Percentiles rank a stretch among this genome's conserved stretches.
Evolutionary conservation across 2,888 invertebrate species (phyloP).

Genomic region (Hirtodrosophila cameraria): DNA sequence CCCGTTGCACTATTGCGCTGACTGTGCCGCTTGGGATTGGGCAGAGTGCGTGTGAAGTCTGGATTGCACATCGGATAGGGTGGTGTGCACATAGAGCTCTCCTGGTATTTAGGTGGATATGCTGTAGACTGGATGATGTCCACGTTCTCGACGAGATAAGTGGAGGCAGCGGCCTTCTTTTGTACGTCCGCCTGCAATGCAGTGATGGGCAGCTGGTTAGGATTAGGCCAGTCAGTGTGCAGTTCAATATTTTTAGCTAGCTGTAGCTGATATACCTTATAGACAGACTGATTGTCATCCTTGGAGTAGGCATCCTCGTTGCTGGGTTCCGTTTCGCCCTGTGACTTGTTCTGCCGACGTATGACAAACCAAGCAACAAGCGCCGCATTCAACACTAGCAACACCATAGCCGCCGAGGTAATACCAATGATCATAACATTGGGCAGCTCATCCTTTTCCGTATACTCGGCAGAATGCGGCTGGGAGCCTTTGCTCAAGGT

Average conservation of each 20-base stretch:
- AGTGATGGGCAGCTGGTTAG: slow-evolving; percentile 79
- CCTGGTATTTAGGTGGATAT: slow-evolving; percentile 82
- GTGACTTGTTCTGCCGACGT: slow-evolving; percentile 79
- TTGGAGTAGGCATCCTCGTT: slow-evolving; percentile 83
- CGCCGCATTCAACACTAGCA: slow-evolving; percentile 80
- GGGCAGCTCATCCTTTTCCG: slow-evolving; percentile 82
- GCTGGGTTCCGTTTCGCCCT: slow-evolving; percentile 79
- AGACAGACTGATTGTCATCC: slow-evolving; percentile 82
- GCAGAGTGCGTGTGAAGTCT: slow-evolving; percentile 82
- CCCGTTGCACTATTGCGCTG: slow-evolving; percentile 77
- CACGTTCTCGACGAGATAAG: slow-evolving; percentile 82
- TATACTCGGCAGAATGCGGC: slow-evolving; percentile 77
- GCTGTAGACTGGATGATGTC: slow-evolving; percentile 83
- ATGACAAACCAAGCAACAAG: slow-evolving; percentile 83
- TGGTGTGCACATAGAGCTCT: slow-evolving; percentile 82
- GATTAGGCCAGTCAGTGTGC: slow-evolving; percentile 28
- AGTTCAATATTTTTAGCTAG: slow-evolving; percentile 3
- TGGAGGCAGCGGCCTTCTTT: slow-evolving; percentile 82
- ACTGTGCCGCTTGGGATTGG: slow-evolving; percentile 82
- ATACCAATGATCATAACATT: slow-evolving; percentile 83
- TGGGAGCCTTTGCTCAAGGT: slow-evolving; percentile 78
- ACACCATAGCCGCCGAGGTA: slow-evolving; percentile 82
- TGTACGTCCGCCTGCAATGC: slow-evolving; percentile 82
- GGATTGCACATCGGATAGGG: slow-evolving; percentile 81
- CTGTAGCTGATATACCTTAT: slow-evolving; percentile 70